Base-by-base conservation (phyloP, 2,113 vertebrate species). In the Montifringilla adamsi region DNA sequence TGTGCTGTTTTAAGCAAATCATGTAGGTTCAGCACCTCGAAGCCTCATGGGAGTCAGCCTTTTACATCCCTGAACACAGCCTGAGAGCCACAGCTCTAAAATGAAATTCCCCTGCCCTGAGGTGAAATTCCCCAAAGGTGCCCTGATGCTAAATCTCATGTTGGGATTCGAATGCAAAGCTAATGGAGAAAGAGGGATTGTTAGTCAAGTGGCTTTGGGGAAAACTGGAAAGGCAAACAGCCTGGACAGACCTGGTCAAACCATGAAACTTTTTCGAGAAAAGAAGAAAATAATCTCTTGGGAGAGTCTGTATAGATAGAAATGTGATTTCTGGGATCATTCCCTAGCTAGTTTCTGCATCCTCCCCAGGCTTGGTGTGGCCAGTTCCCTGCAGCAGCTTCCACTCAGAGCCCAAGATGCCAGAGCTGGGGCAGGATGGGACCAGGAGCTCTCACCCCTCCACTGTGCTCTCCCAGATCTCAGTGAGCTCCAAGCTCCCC, bases 21-120 rank as follows among this genome's bases (percentile, higher is more conserved):
- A 8, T 0, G 0, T 22, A 37, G 9, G 50, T n/a, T 35, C 41
- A 62, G 59, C 13, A 6, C 18, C 60, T 66, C 7, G 2, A 23
- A 92, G 18, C 37, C 37, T 35, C 10, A 0, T 11, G 9, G 28
- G 37, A 66, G 5, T 55, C 16, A n/a, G 44, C n/a, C n/a, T 73
- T 70, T 56, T 43, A 31, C 50, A 52, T 39, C 59, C 13, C 26
- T 1, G 1, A 30, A 75, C 43, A 33, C 13, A 63, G 35, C 20
- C 28, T 0, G 0, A 37, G 63, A 63, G 23, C 30, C 23, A 44
- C 33, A 80, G 50, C 30, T 80, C 53, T 60, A 37, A 91, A 80
- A 69, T 33, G 8, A 55, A 73, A 64, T 22, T 84, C 30, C 13
- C 9, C 12, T 87, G 63, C 49, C 37, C 2, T 55, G 52, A 30